These are phyloP conservation scores for Crematogaster levior DNA, from an alignment of 2,888 invertebrate species.

Conservation along the genomic window DNA sequence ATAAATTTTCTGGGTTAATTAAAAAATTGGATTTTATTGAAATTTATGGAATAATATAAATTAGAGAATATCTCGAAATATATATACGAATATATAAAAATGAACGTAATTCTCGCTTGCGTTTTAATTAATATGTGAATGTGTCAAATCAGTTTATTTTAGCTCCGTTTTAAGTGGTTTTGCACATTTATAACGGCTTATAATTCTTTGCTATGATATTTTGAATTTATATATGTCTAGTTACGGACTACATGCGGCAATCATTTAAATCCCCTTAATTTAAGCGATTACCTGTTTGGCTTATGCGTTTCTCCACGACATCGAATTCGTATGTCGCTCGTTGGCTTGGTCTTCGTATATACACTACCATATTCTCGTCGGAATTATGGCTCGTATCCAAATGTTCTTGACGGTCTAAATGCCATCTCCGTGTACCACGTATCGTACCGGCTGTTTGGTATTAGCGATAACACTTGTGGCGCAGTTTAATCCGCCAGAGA, in stretches of 20 bases:
- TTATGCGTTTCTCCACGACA: slow-evolving; percentile 43
- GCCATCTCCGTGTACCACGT: slow-evolving; percentile 49
- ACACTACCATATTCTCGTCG: slow-evolving; percentile 42
- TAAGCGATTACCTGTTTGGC: slow-evolving; percentile 33
- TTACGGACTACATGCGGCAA: background rate
- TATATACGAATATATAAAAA: background rate
- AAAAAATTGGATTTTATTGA: background rate
- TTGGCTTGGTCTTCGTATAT: slow-evolving; percentile 32
- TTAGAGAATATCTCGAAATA: background rate
- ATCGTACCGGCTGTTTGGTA: slow-evolving; percentile 44
- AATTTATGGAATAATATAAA: background rate
- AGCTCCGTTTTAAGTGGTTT: background rate
- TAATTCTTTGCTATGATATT: slow-evolving; percentile 26
- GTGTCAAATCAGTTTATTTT: background rate
- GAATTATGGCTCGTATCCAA: slow-evolving; percentile 70
- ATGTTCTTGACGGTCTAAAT: slow-evolving; percentile 58
- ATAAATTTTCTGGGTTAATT: background rate
- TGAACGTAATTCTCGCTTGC: background rate
- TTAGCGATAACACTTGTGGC: slow-evolving; percentile 73
- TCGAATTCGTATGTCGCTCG: slow-evolving; percentile 31
- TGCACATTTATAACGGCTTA: background rate
- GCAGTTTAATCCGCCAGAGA: slow-evolving; percentile 58
- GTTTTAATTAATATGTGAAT: slow-evolving; percentile 10
- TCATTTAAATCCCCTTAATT: slow-evolving; percentile 31
- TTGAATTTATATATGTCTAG: slow-evolving; percentile 1